These are phyloP conservation scores for Nyleta sp. DNA, from an alignment of 2,888 invertebrate genomes.

Conservation along the genomic window DNA sequence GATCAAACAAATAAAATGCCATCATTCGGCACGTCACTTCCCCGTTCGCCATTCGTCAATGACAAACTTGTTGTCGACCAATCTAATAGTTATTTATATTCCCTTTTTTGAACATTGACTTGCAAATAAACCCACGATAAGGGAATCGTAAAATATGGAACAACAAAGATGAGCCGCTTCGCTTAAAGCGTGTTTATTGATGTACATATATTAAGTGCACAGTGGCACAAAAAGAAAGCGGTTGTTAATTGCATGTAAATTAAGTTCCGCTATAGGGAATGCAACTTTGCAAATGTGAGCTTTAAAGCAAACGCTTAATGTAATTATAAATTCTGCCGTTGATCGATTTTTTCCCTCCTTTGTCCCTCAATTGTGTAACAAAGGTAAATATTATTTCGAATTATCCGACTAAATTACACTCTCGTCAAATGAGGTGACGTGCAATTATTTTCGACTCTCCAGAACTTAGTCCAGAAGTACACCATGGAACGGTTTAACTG, in stretches of 20 bases:
- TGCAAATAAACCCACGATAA: conserved; percentile 12
- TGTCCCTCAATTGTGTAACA: conserved; percentile 17
- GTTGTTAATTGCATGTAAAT: conserved; percentile 1
- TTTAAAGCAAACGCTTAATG: conserved; percentile 22
- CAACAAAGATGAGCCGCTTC: conserved; percentile 15
- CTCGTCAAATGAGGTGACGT: conserved; percentile 23
- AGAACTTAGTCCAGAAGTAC: neutral
- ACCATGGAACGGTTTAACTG: too few relatives aligned
- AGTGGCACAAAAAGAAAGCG: conserved; percentile 1
- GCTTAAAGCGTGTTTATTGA: conserved; percentile 31
- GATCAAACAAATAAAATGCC: conserved; percentile 41
- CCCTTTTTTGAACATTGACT: conserved; percentile 27
- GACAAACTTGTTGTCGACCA: neutral
- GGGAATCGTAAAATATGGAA: conserved; percentile 14
- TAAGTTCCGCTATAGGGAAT: neutral
- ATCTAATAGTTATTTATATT: conserved; percentile 38
- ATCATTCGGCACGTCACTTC: conserved; percentile 17
- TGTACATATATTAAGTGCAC: neutral
- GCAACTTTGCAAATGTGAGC: conserved; percentile 7
- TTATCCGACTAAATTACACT: conserved; percentile 17
- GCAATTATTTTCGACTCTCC: conserved; percentile 21
- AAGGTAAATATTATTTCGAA: conserved; percentile 34
- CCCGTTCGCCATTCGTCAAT: neutral
- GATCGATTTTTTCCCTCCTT: conserved; percentile 37
- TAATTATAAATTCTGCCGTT: conserved; percentile 34